These are phyloP conservation scores for Dicranocentrus wangi DNA, from an alignment of 2,888 invertebrate species.

Conservation along the genomic window DNA sequence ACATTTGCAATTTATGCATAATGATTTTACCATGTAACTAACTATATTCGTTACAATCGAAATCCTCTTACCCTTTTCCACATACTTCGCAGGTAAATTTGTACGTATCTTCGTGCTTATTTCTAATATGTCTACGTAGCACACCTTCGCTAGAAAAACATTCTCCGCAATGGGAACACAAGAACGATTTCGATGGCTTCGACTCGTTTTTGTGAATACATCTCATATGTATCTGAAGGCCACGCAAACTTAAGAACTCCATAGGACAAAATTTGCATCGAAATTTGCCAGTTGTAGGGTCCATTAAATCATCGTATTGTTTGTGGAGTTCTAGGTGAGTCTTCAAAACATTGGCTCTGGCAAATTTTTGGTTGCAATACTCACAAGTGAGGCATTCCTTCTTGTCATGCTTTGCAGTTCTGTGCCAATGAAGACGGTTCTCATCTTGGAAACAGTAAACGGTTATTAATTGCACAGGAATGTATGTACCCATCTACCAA, in stretches of 20 bases:
- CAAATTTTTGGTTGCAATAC: constrained; percentile 13
- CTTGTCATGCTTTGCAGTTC: background rate
- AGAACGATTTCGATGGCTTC: background rate
- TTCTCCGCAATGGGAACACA: constrained; percentile 34
- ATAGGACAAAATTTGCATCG: constrained; percentile 11
- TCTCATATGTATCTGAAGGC: background rate
- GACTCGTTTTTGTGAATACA: background rate
- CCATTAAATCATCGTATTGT: background rate
- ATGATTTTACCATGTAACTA: background rate
- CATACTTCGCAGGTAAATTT: constrained; percentile 23
- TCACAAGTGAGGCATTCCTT: background rate
- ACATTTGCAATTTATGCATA: background rate
- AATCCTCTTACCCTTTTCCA: constrained; percentile 39
- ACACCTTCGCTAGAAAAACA: background rate
- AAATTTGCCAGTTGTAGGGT: constrained; percentile 20
- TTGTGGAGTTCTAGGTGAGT: constrained; percentile 3
- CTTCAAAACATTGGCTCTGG: background rate
- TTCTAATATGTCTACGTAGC: constrained; percentile 25
- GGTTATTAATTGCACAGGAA: background rate
- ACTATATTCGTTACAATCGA: background rate
- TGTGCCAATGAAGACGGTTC: constrained; percentile 8
- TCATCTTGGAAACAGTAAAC: constrained; percentile 4
- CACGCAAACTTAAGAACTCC: background rate
- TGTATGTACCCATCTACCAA: background rate
- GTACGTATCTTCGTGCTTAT: constrained; percentile 28